These are phyloP conservation scores for Typhlomys cinereus DNA, from an alignment of 2,113 vertebrate species.

Conservation along the genomic window DNA sequence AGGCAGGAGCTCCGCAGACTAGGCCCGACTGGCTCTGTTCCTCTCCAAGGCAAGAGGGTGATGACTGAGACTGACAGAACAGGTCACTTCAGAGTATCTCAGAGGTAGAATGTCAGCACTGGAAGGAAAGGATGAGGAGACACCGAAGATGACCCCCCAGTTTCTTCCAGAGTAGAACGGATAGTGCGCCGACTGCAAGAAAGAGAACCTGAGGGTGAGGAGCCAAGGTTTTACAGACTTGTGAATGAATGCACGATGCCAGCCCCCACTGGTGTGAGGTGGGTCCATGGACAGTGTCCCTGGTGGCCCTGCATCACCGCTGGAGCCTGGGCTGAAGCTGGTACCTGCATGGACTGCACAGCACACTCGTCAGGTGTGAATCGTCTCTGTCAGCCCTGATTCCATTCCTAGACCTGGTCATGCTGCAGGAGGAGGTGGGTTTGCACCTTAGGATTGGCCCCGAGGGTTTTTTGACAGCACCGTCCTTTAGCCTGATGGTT, in stretches of 20 bases:
- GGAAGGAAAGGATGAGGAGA: not conserved
- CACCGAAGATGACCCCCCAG: not conserved
- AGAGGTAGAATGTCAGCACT: not conserved
- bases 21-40: not conserved
- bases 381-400: not conserved
- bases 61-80: not conserved
- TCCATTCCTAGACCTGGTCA: not conserved
- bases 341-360: too few species aligned
- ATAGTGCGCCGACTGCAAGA: not conserved
- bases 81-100: not conserved
- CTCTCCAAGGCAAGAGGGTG: not conserved
- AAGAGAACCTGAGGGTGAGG: not conserved
- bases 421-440: not conserved
- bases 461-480: not conserved
- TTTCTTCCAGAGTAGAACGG: not conserved
- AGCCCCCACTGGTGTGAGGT: not conserved
- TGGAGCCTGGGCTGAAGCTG: not conserved
- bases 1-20: not conserved
- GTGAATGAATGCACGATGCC: not conserved
- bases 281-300: not conserved
- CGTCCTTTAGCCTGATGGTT: not conserved
- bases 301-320: not conserved
- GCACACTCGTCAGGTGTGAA: fast-evolving
- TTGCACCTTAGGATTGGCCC: not conserved
- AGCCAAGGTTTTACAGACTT: not conserved